Evolutionary conservation across 2,888 invertebrate species (phyloP).

Genomic region (Xiphydria camelus): DNA sequence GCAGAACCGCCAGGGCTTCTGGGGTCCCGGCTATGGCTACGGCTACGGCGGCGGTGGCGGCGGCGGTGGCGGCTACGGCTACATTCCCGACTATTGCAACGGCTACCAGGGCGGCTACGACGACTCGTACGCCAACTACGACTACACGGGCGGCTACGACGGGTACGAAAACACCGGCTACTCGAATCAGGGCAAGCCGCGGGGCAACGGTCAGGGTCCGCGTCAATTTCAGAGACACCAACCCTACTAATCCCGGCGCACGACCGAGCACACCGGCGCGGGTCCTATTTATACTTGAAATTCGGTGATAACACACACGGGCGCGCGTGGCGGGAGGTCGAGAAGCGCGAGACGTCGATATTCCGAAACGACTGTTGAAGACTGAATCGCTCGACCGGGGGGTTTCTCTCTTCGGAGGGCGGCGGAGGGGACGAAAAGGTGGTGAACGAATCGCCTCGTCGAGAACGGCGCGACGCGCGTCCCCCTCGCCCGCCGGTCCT

Average conservation of each 20-base stretch:
- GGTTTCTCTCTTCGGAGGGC: no score
- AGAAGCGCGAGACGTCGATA: constrained; percentile 24
- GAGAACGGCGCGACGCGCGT: not conserved
- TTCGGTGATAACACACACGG: constrained; percentile 36
- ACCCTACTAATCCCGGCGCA: constrained; percentile 48
- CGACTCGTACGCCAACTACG: constrained; percentile 57
- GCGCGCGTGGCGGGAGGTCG: constrained; percentile 36
- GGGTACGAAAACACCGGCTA: constrained; percentile 53
- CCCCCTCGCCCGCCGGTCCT: no score
- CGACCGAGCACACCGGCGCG: no score
- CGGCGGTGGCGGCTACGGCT: constrained; percentile 43
- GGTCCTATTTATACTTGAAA: constrained; percentile 24
- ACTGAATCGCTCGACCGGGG: not conserved
- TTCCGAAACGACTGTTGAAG: constrained; percentile 24
- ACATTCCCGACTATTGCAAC: constrained; percentile 52
- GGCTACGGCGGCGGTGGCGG: constrained; percentile 47
- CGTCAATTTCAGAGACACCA: constrained; percentile 58
- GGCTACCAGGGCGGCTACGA: constrained; percentile 54
- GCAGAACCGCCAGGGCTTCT: constrained; percentile 52
- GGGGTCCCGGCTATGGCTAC: constrained; percentile 52
- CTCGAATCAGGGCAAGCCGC: constrained; percentile 46
- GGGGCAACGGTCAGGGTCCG: constrained; percentile 53
- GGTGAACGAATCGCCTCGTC: not conserved
- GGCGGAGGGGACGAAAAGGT: constrained; percentile 8
- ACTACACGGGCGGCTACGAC: constrained; percentile 53